A percentile compares a stretch with the other conserved stretches of the same genome.
Conservation (phyloP, 2,888 invertebrate species). For the Pherbina coryleti region DNA sequence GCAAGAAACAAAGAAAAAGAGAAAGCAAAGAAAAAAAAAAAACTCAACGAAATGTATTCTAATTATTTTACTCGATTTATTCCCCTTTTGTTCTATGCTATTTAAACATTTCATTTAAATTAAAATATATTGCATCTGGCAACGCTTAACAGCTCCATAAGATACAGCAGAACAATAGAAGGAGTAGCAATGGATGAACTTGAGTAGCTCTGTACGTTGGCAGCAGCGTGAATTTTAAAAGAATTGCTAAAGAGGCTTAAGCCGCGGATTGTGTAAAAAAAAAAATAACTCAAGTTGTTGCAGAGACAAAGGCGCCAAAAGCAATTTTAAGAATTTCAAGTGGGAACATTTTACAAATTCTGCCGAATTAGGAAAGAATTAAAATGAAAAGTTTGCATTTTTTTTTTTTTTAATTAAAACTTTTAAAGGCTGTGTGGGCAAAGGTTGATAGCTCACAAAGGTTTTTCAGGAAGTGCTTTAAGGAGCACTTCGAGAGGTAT, state of each 20-base stretch:
- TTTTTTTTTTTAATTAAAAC: too few relatives aligned
- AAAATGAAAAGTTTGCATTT: too few relatives aligned
- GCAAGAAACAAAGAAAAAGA: neutral
- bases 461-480: too few relatives aligned
- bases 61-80: conserved; percentile 3
- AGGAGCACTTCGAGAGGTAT: too few relatives aligned
- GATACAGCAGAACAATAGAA: neutral
- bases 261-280: neutral
- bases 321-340: neutral
- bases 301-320: neutral
- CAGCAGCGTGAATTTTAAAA: neutral
- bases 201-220: neutral
- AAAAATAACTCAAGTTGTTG: neutral
- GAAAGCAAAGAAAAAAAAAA: neutral
- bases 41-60: neutral
- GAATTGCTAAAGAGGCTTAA: neutral
- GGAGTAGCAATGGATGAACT: too few relatives aligned
- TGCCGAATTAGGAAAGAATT: too few relatives aligned
- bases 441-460: too few relatives aligned
- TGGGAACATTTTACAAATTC: neutral
- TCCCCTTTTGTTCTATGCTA: neutral
- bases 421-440: too few relatives aligned
- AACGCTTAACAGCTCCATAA: neutral
- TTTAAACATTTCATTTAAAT: conserved; percentile 3
- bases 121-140: neutral